A percentile compares a stretch with the other conserved stretches of the same genome.
phyloP scores from a whole-genome alignment of 2,113 vertebrate genomes.

The Phrynosoma blainvillii region DNA sequence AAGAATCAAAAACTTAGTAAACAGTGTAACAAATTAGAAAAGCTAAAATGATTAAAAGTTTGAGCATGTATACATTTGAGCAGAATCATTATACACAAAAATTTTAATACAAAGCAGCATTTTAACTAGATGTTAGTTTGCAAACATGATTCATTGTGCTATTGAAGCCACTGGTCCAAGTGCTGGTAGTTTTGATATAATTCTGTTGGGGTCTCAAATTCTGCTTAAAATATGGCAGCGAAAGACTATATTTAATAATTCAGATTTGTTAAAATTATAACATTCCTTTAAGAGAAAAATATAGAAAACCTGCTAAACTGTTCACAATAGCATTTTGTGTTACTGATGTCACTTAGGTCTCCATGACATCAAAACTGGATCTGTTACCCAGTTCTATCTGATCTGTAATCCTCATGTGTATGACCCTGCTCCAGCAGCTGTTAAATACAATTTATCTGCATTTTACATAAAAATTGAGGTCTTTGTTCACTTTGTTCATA shows the following conservation, averaged over 20 bases:
- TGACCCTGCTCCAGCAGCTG: constrained; percentile 5
- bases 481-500: constrained; percentile 34
- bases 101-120: too few relatives aligned
- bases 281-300: background rate
- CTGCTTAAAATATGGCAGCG: background rate
- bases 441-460: background rate
- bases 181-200: constrained; percentile 50
- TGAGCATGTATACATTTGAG: too few relatives aligned
- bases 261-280: constrained; percentile 47
- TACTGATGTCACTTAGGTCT: background rate
- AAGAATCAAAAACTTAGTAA: too few relatives aligned
- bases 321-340: constrained; percentile 3
- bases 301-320: constrained; percentile 1
- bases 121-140: constrained; percentile 49
- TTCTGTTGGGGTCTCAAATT: constrained; percentile 45
- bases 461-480: background rate
- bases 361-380: constrained; percentile 27
- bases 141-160: constrained; percentile 40
- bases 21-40: too few relatives aligned
- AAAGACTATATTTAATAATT: constrained; percentile 53
- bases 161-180: constrained; percentile 50
- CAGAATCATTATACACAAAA: too few relatives aligned
- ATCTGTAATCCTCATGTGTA: constrained; percentile 24
- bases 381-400: constrained; percentile 23
- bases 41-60: too few relatives aligned